These are phyloP conservation scores for Eulemur coronatus DNA, from an alignment of 2,797 vertebrate species.

Conservation along the genomic window DNA sequence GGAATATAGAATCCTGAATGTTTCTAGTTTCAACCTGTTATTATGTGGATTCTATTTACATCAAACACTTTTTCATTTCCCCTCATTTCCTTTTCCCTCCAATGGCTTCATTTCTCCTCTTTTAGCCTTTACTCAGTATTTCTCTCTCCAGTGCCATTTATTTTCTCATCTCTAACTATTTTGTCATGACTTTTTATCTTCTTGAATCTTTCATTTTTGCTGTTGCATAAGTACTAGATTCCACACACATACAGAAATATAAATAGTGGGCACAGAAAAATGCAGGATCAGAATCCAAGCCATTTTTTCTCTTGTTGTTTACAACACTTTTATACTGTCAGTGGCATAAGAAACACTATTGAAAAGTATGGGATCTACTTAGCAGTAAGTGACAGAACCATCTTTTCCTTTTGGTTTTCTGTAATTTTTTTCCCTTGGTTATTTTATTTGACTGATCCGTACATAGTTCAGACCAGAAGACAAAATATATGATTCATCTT, in stretches of 20 bases:
- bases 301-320: neutral
- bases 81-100: neutral
- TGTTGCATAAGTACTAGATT: neutral
- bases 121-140: neutral
- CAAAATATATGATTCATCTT: slow-evolving; percentile 90
- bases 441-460: slow-evolving; percentile 86
- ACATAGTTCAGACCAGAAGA: slow-evolving; percentile 81
- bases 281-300: neutral
- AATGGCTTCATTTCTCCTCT: neutral
- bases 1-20: neutral
- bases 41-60: neutral
- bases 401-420: neutral
- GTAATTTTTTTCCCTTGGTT: slow-evolving; percentile 31
- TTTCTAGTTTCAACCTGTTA: neutral
- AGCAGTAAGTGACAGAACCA: neutral
- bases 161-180: neutral
- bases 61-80: neutral
- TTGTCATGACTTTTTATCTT: neutral
- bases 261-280: neutral
- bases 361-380: neutral
- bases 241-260: neutral
- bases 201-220: neutral
- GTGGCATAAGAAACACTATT: neutral
- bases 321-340: neutral
- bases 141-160: neutral